phyloP scores from a whole-genome alignment of 2,888 invertebrate genomes.

The Plagodis dolabraria region DNA sequence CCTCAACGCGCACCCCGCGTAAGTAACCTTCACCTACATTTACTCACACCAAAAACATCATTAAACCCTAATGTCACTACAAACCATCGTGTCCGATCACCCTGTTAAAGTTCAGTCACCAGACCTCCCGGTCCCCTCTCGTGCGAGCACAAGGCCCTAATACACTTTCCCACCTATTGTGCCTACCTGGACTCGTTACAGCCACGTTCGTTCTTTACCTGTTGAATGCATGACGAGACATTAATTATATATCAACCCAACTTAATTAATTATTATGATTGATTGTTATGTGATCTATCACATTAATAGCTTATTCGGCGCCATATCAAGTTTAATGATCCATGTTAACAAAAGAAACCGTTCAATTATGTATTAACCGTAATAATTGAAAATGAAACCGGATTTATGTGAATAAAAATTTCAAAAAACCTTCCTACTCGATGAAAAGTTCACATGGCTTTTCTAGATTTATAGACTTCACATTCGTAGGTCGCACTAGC shows the following conservation, averaged over 20 bases:
- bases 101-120: constrained; percentile 15
- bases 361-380: not conserved
- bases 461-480: too few relatives aligned
- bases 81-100: not conserved
- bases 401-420: too few relatives aligned
- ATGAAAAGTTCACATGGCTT: too few relatives aligned
- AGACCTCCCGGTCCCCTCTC: constrained; percentile 30
- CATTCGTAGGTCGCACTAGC: too few relatives aligned
- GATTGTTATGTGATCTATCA: constrained; percentile 31
- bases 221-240: constrained; percentile 71
- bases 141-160: constrained; percentile 35
- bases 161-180: constrained; percentile 44
- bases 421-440: too few relatives aligned
- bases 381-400: too few relatives aligned
- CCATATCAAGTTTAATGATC: constrained; percentile 6
- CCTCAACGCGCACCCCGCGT: constrained; percentile 64
- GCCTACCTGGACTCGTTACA: constrained; percentile 41
- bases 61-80: constrained; percentile 12
- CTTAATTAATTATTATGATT: constrained; percentile 41
- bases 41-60: constrained; percentile 27
- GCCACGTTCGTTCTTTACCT: constrained; percentile 50
- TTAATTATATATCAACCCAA: constrained; percentile 39
- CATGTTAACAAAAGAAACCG: constrained; percentile 8
- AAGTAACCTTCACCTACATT: constrained; percentile 68
- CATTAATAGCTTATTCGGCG: not conserved